Evolutionary conservation across 2,888 invertebrate species (phyloP), one percentile per base, ranked within the genome.

Genomic region (Erannis defoliaria): DNA sequence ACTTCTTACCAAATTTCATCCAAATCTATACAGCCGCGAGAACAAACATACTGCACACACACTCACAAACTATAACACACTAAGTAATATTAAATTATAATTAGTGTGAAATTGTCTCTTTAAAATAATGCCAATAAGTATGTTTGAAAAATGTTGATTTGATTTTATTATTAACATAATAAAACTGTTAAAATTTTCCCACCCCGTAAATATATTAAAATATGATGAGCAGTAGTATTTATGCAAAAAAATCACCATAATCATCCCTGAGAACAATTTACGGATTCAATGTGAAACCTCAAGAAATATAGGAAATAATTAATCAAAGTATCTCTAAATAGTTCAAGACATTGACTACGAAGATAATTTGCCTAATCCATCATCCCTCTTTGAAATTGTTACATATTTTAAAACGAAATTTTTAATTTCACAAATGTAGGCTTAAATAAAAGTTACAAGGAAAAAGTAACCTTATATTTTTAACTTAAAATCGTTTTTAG

Each of bases 361-460:
- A n/a, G 59, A 67, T 77, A 74, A 86, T 88, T 86, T 86, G 81
- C 81, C 79, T 86, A 88, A 88, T 88, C 86, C 77, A 77, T 85
- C 85, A 84, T 66, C 35, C 18, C 54, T 51, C 51, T 48, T 62
- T 54, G 48, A 38, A 40, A 37, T 50, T 35, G 46, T 10, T 5
- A 8, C 40, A 61, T 55, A 55, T 23, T 55, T 14, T 26, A 18
- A 37, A 48, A 46, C 46, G 51, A 33, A 46, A 31, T 33, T n/a
- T 21, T 18, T 33, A 51, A 19, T 29, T 26, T 9, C 33, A 33
- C 19, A n/a, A n/a, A n/a, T n/a, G n/a, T 18, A 16, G 16, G 18
- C 10, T 35, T 0, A 9, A 2, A 18, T 3, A 21, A 23, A 38
- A 26, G 12, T 14, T n/a, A n/a, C 40, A 46, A 37, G 19, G 64